Evolutionary conservation across 1,140 invertebrate genomes (phyloP).

Genomic region (Diachasma alloeum): DNA sequence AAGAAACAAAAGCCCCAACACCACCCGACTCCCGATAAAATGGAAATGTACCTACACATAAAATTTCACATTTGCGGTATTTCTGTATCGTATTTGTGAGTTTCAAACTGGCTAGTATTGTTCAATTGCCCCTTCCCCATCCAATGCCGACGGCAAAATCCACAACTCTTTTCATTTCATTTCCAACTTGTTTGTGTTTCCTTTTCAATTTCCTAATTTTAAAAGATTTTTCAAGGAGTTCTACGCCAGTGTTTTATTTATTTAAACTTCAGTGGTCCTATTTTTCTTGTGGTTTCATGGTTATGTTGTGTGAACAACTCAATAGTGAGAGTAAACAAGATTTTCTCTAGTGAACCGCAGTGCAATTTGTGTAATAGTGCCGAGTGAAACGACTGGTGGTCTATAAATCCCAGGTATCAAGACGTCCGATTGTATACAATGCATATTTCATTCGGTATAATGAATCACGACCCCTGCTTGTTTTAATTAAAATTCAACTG

Average conservation of each 20-base stretch:
- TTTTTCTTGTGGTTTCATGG: not conserved
- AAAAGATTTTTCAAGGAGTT: not conserved
- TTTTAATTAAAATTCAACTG: slow-evolving; percentile 42
- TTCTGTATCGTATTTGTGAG: not conserved
- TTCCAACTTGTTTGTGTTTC: not conserved
- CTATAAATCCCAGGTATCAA: slow-evolving; percentile 36
- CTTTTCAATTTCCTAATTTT: not conserved
- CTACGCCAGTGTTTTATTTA: not conserved
- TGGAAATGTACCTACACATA: not conserved
- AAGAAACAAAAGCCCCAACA: not conserved
- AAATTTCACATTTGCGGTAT: not conserved
- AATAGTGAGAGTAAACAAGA: not conserved
- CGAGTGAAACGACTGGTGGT: not conserved
- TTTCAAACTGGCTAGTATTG: not conserved
- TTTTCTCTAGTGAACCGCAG: not conserved
- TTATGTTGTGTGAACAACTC: not conserved
- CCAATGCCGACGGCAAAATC: not conserved
- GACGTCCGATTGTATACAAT: slow-evolving; percentile 33
- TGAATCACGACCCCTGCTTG: slow-evolving; percentile 21
- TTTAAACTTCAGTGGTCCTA: not conserved
- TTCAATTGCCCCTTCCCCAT: not conserved
- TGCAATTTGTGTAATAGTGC: not conserved
- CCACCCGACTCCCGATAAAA: not conserved
- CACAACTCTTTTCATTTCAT: not conserved
- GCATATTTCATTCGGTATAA: slow-evolving; percentile 42